Evolutionary conservation across 2,888 invertebrate species (phyloP).

Genomic region (Falcaria lacertinaria): DNA sequence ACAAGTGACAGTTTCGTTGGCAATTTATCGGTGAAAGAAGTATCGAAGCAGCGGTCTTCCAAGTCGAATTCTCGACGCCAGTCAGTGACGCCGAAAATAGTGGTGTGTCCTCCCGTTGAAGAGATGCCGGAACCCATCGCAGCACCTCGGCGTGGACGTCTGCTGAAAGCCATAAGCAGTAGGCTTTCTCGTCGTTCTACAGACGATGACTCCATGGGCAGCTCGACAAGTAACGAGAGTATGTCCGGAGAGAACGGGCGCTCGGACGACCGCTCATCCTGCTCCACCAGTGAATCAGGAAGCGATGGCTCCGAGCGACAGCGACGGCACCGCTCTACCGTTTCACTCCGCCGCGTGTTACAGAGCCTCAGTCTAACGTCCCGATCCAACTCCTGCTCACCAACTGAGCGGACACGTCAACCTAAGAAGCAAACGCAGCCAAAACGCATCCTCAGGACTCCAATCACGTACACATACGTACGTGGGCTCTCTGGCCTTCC

Average conservation of each 20-base stretch:
- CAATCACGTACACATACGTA: constrained; percentile 89
- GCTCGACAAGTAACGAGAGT: constrained; percentile 71
- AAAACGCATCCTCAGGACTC: constrained; percentile 87
- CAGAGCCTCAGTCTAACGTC: constrained; percentile 83
- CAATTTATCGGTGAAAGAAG: constrained; percentile 48
- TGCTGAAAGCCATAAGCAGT: constrained; percentile 83
- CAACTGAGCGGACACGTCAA: constrained; percentile 61
- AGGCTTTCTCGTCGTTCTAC: constrained; percentile 79
- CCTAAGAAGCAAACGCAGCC: constrained; percentile 82
- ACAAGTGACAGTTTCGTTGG: constrained; percentile 55
- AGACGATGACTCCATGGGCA: constrained; percentile 62
- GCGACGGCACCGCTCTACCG: constrained; percentile 76
- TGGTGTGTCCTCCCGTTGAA: constrained; percentile 72
- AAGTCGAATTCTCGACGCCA: constrained; percentile 46
- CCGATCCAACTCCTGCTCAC: constrained; percentile 83
- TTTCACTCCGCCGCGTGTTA: constrained; percentile 85
- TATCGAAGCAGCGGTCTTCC: constrained; percentile 34
- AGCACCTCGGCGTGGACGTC: constrained; percentile 79
- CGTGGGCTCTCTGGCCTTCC: constrained; percentile 90
- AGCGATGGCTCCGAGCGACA: constrained; percentile 80
- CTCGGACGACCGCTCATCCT: constrained; percentile 68
- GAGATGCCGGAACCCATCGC: constrained; percentile 79
- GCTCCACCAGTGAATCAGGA: constrained; percentile 81
- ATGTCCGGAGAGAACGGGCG: constrained; percentile 58
- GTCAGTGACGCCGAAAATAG: constrained; percentile 65